Evolutionary conservation across 2,888 invertebrate genomes (phyloP).

Genomic region (Nomada flava): DNA sequence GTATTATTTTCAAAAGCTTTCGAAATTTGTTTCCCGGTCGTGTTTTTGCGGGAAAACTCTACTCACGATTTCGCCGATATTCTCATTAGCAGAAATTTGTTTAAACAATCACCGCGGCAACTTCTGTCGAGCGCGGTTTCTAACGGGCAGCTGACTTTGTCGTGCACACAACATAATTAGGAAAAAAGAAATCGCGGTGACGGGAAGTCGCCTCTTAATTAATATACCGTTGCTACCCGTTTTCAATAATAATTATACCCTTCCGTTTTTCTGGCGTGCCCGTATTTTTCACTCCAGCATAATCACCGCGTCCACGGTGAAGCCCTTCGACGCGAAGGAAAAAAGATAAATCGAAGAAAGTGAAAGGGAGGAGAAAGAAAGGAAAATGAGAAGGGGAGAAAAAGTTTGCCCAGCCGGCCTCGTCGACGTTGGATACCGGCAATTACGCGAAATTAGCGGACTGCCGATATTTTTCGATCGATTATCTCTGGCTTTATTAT

Average conservation of each 20-base stretch:
- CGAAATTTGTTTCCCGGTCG: neutral
- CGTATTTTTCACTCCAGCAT: slow-evolving; percentile 46
- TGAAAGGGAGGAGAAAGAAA: neutral
- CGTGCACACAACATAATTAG: neutral
- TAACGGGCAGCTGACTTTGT: neutral
- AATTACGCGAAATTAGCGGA: slow-evolving; percentile 66
- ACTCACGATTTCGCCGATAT: neutral
- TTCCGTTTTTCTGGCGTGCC: slow-evolving; percentile 19
- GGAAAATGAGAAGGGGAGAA: neutral
- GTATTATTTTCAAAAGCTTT: too few species aligned
- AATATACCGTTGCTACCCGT: slow-evolving; percentile 46
- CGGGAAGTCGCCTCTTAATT: slow-evolving; percentile 47
- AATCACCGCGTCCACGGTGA: slow-evolving; percentile 48
- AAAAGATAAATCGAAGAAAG: neutral
- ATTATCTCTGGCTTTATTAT: slow-evolving; percentile 30
- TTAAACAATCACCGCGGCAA: neutral
- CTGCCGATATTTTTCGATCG: slow-evolving; percentile 59
- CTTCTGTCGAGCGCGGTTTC: neutral
- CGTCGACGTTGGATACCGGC: slow-evolving; percentile 47
- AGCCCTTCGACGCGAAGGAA: slow-evolving; percentile 18
- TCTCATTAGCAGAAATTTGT: neutral
- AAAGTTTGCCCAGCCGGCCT: slow-evolving; percentile 8
- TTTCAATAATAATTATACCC: slow-evolving; percentile 52
- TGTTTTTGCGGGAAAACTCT: neutral
- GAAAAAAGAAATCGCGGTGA: slow-evolving; percentile 4